Percentiles rank a stretch among this genome's conserved stretches.
These are phyloP conservation scores for Sebastes trivittatus DNA, from an alignment of 2,797 vertebrate genomes.

Conservation along the genomic window DNA sequence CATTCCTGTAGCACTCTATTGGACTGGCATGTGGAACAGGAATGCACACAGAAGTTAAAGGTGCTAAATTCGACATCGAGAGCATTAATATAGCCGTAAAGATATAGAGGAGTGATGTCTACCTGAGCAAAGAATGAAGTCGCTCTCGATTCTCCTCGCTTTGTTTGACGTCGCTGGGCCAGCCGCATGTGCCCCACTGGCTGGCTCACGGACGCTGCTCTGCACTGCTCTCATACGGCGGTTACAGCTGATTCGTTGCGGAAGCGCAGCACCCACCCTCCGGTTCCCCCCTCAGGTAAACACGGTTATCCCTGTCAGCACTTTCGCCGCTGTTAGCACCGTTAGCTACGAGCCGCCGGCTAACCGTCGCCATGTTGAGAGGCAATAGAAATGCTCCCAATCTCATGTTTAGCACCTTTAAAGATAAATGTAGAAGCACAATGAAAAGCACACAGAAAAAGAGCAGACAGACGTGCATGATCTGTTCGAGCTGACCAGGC, in stretches of 20 bases:
- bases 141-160: not conserved
- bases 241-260: not conserved
- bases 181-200: not conserved
- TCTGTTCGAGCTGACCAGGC: slow-evolving; percentile 34
- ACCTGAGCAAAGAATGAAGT: too few species aligned
- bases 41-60: slow-evolving; percentile 2
- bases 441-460: slow-evolving; percentile 71
- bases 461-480: slow-evolving; percentile 64
- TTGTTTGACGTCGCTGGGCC: too few species aligned
- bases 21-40: slow-evolving; percentile 32
- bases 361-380: not conserved
- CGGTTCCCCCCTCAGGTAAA: not conserved
- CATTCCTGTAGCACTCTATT: not conserved
- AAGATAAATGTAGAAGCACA: slow-evolving; percentile 69
- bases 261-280: not conserved
- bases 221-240: not conserved
- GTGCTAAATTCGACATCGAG: not conserved
- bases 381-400: not conserved
- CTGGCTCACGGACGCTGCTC: not conserved
- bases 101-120: not conserved
- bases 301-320: not conserved
- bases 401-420: not conserved
- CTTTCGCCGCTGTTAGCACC: not conserved
- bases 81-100: not conserved
- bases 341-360: not conserved